These are phyloP conservation scores for Parus major DNA, from an alignment of 2,113 vertebrate species.

Conservation along the genomic window DNA sequence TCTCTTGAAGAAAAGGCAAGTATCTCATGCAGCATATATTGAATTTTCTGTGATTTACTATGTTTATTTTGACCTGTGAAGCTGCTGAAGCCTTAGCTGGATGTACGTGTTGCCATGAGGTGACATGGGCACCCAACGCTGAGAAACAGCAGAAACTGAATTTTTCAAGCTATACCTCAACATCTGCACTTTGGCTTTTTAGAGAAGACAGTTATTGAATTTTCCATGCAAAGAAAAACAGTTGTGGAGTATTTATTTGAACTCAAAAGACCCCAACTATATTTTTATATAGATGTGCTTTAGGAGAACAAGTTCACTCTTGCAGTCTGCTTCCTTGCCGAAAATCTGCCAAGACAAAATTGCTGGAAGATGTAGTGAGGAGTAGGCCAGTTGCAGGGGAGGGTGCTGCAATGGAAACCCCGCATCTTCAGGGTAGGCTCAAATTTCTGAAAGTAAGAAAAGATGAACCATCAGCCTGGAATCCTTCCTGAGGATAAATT, in stretches of 20 bases:
- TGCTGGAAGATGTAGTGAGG: not conserved
- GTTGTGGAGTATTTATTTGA: not conserved
- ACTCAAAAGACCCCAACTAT: not conserved
- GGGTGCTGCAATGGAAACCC: not conserved
- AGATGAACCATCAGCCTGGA: not conserved
- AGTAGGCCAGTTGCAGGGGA: not conserved
- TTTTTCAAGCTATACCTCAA: not conserved
- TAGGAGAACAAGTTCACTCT: not conserved
- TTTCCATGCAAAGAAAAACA: not conserved
- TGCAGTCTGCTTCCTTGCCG: not conserved
- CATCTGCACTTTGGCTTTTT: not conserved
- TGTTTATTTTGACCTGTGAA: not conserved
- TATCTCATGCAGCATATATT: not conserved
- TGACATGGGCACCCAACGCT: rapidly evolving
- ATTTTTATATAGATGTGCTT: not conserved
- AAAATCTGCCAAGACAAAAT: constrained; percentile 18
- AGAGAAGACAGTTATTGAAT: not conserved
- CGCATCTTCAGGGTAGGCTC: not conserved
- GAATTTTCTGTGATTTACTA: not conserved
- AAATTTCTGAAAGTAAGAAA: not conserved
- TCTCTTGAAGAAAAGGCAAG: not conserved
- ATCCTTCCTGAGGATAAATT: not conserved
- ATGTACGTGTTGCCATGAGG: rapidly evolving
- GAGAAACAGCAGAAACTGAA: not conserved
- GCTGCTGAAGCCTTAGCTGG: not conserved